These are phyloP conservation scores for Doryteuthis pealeii DNA, from an alignment of 1,140 invertebrate genomes.

Conservation along the genomic window DNA sequence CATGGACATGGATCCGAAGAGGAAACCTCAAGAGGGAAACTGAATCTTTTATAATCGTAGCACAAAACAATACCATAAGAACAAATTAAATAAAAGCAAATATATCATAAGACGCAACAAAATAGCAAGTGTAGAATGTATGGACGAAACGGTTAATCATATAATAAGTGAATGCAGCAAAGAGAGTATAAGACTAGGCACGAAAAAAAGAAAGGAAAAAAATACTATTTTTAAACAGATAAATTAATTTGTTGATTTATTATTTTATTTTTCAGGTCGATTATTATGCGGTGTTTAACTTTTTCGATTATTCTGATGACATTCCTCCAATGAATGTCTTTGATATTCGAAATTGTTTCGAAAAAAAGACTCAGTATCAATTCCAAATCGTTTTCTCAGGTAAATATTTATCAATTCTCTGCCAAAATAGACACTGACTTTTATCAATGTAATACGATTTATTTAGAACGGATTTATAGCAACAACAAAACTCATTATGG, in stretches of 20 bases:
- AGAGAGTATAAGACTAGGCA: no score
- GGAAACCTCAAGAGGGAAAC: no score
- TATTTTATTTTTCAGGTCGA: neutral
- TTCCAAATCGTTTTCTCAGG: neutral
- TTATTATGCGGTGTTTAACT: neutral
- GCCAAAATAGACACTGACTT: neutral
- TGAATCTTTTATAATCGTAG: no score
- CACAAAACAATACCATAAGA: no score
- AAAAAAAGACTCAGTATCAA: neutral
- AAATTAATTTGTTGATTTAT: neutral
- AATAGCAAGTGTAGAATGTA: no score
- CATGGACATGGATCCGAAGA: no score
- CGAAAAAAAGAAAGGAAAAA: no score
- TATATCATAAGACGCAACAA: no score
- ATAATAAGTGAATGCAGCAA: no score
- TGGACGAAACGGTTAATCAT: no score
- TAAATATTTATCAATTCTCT: neutral
- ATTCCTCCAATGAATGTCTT: neutral
- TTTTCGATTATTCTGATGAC: neutral
- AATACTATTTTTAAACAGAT: no score
- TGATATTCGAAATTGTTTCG: neutral
- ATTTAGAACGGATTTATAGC: neutral
- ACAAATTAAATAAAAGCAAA: no score
- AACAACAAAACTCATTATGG: neutral
- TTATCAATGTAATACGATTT: neutral